Conservation (phyloP, 2,797 vertebrate genomes). For the Cuculus canorus region DNA sequence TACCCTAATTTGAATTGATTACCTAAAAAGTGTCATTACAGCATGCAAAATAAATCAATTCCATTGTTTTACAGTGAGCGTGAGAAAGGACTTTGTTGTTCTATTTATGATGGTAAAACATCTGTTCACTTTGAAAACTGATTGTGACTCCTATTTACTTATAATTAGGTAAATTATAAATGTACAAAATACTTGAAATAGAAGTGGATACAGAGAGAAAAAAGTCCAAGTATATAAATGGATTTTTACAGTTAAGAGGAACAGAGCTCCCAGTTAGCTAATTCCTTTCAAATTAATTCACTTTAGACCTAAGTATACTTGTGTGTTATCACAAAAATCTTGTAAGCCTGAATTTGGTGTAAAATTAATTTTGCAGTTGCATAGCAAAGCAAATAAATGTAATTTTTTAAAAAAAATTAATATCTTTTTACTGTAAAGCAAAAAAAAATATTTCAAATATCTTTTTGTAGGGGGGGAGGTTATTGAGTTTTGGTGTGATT, state of each 20-base stretch:
- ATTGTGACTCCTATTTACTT: neutral
- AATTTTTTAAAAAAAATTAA: neutral
- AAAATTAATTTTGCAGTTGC: neutral
- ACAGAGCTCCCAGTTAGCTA: neutral
- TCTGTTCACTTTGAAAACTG: neutral
- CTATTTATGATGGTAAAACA: neutral
- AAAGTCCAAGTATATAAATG: neutral
- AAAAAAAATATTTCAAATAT: neutral
- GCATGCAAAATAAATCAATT: neutral
- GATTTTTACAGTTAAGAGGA: neutral
- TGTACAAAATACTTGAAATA: neutral
- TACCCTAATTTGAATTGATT: constrained; percentile 41
- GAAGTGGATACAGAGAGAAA: neutral
- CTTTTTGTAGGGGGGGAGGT: too few relatives aligned
- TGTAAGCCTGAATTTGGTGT: neutral
- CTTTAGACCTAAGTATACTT: neutral
- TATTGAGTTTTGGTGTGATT: too few relatives aligned
- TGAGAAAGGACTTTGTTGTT: neutral
- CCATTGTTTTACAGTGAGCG: neutral
- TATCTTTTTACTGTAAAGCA: neutral
- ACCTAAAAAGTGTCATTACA: constrained; percentile 4
- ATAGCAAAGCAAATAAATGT: neutral
- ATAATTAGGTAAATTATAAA: neutral
- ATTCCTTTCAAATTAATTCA: neutral
- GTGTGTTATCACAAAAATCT: neutral